These are phyloP conservation scores for Hyppa rectilinea DNA, from an alignment of 2,888 invertebrate species.

Conservation along the genomic window DNA sequence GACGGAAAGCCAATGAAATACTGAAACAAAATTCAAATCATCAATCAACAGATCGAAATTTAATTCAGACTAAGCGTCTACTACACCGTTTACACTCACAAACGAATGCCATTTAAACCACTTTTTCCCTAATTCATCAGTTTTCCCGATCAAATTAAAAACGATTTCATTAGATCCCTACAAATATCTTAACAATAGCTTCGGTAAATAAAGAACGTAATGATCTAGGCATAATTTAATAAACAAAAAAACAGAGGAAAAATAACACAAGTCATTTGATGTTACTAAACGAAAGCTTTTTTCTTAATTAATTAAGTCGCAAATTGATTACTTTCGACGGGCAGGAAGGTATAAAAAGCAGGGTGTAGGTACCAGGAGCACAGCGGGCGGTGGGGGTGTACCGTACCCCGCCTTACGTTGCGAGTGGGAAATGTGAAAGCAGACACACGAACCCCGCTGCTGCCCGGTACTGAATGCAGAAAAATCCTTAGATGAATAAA, in stretches of 20 bases:
- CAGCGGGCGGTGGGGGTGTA: slow-evolving; percentile 82
- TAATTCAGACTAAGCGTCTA: slow-evolving; percentile 14
- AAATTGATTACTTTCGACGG: slow-evolving; percentile 90
- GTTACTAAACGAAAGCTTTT: slow-evolving; percentile 77
- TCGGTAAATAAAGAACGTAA: slow-evolving; percentile 25
- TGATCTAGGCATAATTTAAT: slow-evolving; percentile 59
- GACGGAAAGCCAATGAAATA: not conserved
- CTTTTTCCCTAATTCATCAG: slow-evolving; percentile 36
- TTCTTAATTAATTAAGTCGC: slow-evolving; percentile 90
- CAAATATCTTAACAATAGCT: slow-evolving; percentile 38
- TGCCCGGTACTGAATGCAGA: slow-evolving; percentile 82
- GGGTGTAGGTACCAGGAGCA: slow-evolving; percentile 86
- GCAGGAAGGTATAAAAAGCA: slow-evolving; percentile 88
- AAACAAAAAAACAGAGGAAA: slow-evolving; percentile 56
- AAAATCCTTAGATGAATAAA: slow-evolving; percentile 55
- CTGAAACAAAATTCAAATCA: not conserved
- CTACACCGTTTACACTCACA: slow-evolving; percentile 16
- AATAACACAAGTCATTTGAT: slow-evolving; percentile 69
- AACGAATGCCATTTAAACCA: slow-evolving; percentile 20
- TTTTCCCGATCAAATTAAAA: slow-evolving; percentile 39
- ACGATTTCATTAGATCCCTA: slow-evolving; percentile 30
- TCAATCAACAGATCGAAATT: slow-evolving; percentile 12
- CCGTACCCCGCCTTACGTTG: slow-evolving; percentile 85
- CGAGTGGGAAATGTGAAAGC: slow-evolving; percentile 90
- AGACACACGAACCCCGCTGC: slow-evolving; percentile 90